Conservation (phyloP, 53 echinoderm and acorn worm genomes). For the Apostichopus leukothele region DNA sequence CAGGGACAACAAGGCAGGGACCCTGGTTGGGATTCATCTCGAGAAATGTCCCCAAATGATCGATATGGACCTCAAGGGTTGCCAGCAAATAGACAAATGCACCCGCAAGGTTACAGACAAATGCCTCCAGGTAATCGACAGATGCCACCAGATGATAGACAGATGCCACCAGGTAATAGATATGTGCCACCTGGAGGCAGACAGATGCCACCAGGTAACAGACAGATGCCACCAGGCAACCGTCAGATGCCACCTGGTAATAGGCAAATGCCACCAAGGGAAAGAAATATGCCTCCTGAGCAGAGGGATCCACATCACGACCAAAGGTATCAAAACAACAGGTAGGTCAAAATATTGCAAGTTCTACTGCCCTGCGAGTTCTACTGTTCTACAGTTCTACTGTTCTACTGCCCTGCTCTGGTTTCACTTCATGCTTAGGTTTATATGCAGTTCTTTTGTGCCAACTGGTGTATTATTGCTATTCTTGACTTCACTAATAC, state of each 20-base stretch:
- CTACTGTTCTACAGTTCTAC: too few species aligned
- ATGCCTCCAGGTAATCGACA: conserved; percentile 24
- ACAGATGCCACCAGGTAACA: conserved; percentile 26
- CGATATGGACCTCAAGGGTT: conserved; percentile 21
- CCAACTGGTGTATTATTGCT: background rate
- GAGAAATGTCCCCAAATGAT: conserved; percentile 34
- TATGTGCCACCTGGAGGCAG: conserved; percentile 18
- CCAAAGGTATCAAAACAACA: conserved; percentile 53
- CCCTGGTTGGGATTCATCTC: conserved; percentile 31
- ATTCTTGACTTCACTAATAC: background rate
- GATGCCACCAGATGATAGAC: conserved; percentile 50
- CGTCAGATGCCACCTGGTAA: conserved; percentile 30
- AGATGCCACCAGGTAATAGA: conserved; percentile 54
- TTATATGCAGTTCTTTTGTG: background rate
- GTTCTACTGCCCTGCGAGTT: too few species aligned
- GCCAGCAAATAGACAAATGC: conserved; percentile 26
- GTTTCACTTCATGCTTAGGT: too few species aligned
- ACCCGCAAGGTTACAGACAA: conserved; percentile 24
- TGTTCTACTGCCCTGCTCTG: too few species aligned
- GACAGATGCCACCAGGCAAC: conserved; percentile 9
- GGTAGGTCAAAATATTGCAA: conserved; percentile 40
- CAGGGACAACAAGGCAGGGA: conserved; percentile 26
- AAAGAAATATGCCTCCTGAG: conserved; percentile 5
- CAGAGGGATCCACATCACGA: conserved; percentile 38
- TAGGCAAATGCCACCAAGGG: conserved; percentile 55